Base-by-base conservation (phyloP, 2,113 vertebrate genomes). In the Myiagra hebetior region DNA sequence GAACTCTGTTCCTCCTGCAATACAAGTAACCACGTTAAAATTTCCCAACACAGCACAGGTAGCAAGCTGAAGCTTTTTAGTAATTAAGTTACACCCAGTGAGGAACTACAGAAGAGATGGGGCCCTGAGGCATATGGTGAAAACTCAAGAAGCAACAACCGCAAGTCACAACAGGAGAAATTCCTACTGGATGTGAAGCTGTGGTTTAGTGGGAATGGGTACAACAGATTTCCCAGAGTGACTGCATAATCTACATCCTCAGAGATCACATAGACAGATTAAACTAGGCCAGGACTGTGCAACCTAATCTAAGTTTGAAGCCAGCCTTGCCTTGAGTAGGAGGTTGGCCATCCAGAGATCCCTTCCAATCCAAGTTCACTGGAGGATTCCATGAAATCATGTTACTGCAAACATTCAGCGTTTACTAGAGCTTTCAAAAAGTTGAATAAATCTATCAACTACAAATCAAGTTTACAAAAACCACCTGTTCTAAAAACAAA, bases 41-140 rank as follows among this genome's bases (percentile, higher is more conserved):
- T 12, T 55, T 89, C 53, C 65, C 26, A 78, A 26, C 0, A 4
- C 68, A 81, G 67, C 12, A 68, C 26, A 63, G 42, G 23, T 0
- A 85, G 47, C 11, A 42, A 59, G 8, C 9, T 63, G 52, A 39
- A 83, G 39, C 47, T 81, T 77, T 39, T 47, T 16, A 77, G 30
- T 77, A 74, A 60, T 1, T 83, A n/a, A 82, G 6, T 64, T 33
- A 73, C 2, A 60, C 3, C 17, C n/a, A 62, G 0, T 20, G 26
- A 93, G 28, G 28, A 92, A 65, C 65, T 88, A 56, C 19, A 69
- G 64, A 64, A 73, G 76, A 70, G 68, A 53, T 2, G 13, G 44
- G 55, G 37, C 70, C n/a, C 49, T 0, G 4, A 73, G 49, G 28
- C 9, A 1, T 8, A 20, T 0, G 9, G 28, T 44, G 37, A 85